Evolutionary conservation across 2,797 vertebrate genomes (phyloP), one percentile per base, ranked within the genome.

Genomic region (Anguilla marmorata): DNA sequence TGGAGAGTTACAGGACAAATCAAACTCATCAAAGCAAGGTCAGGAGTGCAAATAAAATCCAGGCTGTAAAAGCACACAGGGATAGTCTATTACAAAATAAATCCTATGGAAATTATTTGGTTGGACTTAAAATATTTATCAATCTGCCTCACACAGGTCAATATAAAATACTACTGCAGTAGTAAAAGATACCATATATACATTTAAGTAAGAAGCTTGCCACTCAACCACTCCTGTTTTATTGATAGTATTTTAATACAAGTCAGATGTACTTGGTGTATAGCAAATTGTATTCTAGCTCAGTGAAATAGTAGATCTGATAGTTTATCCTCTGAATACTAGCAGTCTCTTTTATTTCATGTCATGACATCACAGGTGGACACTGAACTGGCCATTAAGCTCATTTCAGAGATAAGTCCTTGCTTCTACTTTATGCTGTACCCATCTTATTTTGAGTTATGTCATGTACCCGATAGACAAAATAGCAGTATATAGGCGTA

Each of bases 401-500:
- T 80, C 33, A 4, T 45, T 5, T 80, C 33, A 21, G 21, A 48
- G 19, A 80, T 21, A 9, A 79, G 76, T 21, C 76, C 27, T 72
- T 33, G 27, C 41, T 63, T 58, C 54, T 76, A 50, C 50, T 79
- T 9, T 45, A 45, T 16, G 33, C 63, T 50, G 50, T 87, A 66
- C n/a, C 19, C 27, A 50, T 84, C 3, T 33, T 60, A n/a, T 69
- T 84, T 69, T 87, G n/a, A 69, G 37, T 45, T 16, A 76, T 33
- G 33, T 76, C 30, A 37, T 76, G 11, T 76, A 14, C 33, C 33
- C 37, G 33, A 76, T 33, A 9, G 72, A 76, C 2, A 16, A 33
- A 2, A 74, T 45, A 0, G 0, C 33, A 74, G 54, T 33, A 84
- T 24, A 88, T 90, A 89, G 90, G 54, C 14, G 14, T 58, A 58